Percentiles rank a stretch among this genome's conserved stretches.
Evolutionary conservation across 2,113 vertebrate genomes (phyloP).

Genomic region (Catharus bicknelli): DNA sequence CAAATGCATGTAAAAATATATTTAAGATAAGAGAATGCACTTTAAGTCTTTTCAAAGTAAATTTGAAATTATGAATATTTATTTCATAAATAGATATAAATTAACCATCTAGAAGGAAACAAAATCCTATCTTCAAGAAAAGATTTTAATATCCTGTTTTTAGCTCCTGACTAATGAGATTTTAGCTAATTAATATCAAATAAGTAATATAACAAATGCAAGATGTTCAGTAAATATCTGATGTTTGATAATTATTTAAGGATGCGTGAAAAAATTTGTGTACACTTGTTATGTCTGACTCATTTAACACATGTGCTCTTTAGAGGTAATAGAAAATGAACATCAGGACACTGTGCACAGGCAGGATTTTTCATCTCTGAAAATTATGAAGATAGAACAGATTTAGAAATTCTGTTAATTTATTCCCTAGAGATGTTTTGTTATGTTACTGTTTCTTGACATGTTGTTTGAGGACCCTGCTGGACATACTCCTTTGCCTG

Average conservation of each 20-base stretch:
- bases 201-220: not conserved
- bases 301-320: not conserved
- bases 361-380: not conserved
- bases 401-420: not conserved
- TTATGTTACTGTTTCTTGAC: not conserved
- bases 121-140: not conserved
- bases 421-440: not conserved
- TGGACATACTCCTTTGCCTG: not conserved
- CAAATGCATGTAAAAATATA: not conserved
- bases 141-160: not conserved
- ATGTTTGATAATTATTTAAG: not conserved
- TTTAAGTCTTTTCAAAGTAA: not conserved
- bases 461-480: not conserved
- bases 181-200: not conserved
- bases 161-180: not conserved
- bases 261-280: not conserved
- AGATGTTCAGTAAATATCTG: not conserved
- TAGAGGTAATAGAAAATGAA: not conserved
- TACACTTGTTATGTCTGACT: not conserved
- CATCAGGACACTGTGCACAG: fast-evolving
- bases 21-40: not conserved
- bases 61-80: not conserved
- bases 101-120: not conserved
- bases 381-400: not conserved
- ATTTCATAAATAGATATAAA: not conserved